phyloP scores from a whole-genome alignment of 2,888 invertebrate species.

The Mythimna vitellina region DNA sequence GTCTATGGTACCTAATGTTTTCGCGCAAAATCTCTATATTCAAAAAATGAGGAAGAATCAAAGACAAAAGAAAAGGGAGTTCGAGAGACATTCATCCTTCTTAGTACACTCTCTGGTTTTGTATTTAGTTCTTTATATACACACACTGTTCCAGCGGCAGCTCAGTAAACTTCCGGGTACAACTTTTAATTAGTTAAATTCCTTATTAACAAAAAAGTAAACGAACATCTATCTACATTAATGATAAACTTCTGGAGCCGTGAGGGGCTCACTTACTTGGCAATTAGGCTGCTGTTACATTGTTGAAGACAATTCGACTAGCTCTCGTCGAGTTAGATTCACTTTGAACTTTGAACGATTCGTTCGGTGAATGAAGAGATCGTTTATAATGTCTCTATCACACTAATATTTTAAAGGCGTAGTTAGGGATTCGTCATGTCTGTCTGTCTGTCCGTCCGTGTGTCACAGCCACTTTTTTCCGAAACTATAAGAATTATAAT shows the following conservation, averaged over 20 bases:
- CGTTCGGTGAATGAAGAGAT: not conserved
- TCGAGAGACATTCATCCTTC: constrained; percentile 4
- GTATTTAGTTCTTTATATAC: constrained; percentile 29
- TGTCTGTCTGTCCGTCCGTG: no score
- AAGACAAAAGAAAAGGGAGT: not conserved
- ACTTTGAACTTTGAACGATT: not conserved
- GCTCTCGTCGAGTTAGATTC: not conserved
- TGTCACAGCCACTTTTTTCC: no score
- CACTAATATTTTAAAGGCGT: no score
- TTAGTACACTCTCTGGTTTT: not conserved
- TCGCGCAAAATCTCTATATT: no score
- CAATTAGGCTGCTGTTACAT: not conserved
- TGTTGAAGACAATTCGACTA: not conserved
- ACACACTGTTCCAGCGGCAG: constrained; percentile 27
- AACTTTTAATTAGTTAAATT: constrained; percentile 65
- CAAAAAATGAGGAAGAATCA: not conserved
- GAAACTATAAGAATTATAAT: no score
- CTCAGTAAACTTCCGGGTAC: constrained; percentile 47
- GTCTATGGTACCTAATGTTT: no score
- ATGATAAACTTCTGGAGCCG: constrained; percentile 39
- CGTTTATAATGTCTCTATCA: not conserved
- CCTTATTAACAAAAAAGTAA: constrained; percentile 61
- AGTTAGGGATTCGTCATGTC: no score
- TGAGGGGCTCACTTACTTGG: not conserved
- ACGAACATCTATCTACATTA: constrained; percentile 50